phyloP scores from a whole-genome alignment of 2,797 vertebrate genomes.

The Myotis findleyi region DNA sequence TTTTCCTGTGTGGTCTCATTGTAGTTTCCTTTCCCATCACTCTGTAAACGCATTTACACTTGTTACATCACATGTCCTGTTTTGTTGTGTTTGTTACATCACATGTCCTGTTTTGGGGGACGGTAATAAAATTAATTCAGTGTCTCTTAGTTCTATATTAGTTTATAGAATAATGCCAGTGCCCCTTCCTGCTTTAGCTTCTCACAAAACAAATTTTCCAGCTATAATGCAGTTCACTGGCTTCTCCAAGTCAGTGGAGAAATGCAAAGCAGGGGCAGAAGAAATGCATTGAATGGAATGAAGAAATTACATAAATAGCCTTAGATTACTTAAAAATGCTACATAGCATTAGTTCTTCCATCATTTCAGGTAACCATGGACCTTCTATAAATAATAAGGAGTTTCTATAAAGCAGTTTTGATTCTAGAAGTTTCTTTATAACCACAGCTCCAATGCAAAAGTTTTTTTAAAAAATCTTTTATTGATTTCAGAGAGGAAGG shows the following conservation, averaged over 20 bases:
- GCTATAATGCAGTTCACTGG: neutral
- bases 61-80: neutral
- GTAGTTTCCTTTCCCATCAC: neutral
- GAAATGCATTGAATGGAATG: too few species aligned
- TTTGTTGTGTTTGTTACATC: neutral
- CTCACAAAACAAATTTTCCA: neutral
- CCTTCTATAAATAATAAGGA: neutral
- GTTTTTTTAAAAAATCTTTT: neutral
- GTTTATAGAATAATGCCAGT: neutral
- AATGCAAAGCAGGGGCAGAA: neutral
- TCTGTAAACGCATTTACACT: neutral
- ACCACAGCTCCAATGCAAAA: neutral
- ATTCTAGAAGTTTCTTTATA: slow-evolving; percentile 23
- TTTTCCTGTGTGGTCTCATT: neutral
- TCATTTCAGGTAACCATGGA: neutral
- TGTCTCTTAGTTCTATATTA: neutral
- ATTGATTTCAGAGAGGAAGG: too few species aligned
- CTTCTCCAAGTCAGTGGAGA: neutral
- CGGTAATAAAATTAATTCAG: neutral
- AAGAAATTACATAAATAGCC: neutral
- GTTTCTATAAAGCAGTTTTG: neutral
- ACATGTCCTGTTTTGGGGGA: neutral
- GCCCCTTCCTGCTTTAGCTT: neutral
- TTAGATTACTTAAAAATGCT: neutral
- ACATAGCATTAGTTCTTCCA: neutral